Conservation (phyloP, 53 echinoderm and acorn worm species). For the Holothuria scabra region DNA sequence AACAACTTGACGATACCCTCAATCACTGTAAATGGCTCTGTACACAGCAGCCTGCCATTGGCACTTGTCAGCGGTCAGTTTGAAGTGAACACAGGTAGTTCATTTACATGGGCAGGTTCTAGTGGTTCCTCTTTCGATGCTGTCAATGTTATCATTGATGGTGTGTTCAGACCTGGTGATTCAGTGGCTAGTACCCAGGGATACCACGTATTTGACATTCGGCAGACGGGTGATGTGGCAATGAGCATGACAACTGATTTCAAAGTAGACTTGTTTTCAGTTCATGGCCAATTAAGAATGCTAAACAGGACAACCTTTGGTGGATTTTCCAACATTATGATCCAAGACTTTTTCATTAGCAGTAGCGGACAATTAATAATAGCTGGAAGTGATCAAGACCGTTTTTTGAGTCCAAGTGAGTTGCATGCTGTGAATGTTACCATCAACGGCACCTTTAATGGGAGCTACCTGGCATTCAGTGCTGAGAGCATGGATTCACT, state of each 20-base stretch:
- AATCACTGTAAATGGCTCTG: slow-evolving; percentile 52
- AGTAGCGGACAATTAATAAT: background rate
- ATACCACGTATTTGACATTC: slow-evolving; percentile 45
- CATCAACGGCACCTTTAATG: slow-evolving; percentile 51
- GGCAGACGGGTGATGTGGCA: slow-evolving; percentile 49
- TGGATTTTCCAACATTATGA: background rate
- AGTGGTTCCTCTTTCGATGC: slow-evolving; percentile 52
- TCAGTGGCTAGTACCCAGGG: slow-evolving; percentile 51
- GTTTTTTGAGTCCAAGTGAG: slow-evolving; percentile 15
- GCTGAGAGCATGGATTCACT: too few species aligned
- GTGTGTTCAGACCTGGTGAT: slow-evolving; percentile 66
- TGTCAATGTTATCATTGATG: slow-evolving; percentile 59
- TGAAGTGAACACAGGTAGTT: slow-evolving; percentile 46
- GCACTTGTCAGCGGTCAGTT: slow-evolving; percentile 49
- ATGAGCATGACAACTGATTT: slow-evolving; percentile 51
- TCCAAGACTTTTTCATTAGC: background rate
- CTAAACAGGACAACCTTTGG: background rate
- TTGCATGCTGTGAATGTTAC: slow-evolving; percentile 51
- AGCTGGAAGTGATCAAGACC: too few species aligned
- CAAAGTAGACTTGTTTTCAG: slow-evolving; percentile 46
- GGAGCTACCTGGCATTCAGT: slow-evolving; percentile 19
- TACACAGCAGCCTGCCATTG: slow-evolving; percentile 59
- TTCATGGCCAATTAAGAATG: background rate
- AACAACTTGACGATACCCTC: slow-evolving; percentile 34
- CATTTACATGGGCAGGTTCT: slow-evolving; percentile 69